Evolutionary conservation across 2,888 invertebrate genomes (phyloP).

Genomic region (Vesta saturnalis): DNA sequence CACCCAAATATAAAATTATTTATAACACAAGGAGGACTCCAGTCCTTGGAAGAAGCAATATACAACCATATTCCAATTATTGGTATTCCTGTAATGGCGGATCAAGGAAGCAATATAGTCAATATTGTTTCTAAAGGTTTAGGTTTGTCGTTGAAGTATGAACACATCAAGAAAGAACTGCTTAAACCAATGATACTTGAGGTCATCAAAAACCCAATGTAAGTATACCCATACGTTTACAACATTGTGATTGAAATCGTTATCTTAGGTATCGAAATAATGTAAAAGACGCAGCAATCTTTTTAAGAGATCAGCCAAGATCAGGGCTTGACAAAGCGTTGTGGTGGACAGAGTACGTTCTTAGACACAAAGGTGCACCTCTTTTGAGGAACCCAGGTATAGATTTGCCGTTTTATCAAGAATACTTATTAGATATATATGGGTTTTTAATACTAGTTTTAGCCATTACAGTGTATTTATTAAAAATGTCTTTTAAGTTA

Average conservation of each 20-base stretch:
- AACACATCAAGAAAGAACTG: conserved; percentile 46
- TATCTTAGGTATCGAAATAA: conserved; percentile 8
- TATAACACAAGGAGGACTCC: conserved; percentile 36
- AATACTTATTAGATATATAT: neutral
- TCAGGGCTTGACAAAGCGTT: neutral
- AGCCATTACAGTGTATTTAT: too few relatives aligned
- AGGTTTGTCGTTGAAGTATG: conserved; percentile 43
- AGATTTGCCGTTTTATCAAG: neutral
- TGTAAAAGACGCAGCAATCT: neutral
- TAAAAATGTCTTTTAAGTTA: too few relatives aligned
- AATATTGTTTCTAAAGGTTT: conserved; percentile 42
- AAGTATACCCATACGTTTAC: conserved; percentile 36
- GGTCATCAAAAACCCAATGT: conserved; percentile 46
- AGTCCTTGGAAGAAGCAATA: conserved; percentile 51
- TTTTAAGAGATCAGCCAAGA: neutral
- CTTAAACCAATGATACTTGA: conserved; percentile 46
- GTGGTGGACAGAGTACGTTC: neutral
- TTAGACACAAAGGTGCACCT: neutral
- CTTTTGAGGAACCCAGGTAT: neutral
- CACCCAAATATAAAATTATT: conserved; percentile 19
- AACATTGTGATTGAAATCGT: too few relatives aligned
- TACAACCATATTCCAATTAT: conserved; percentile 47
- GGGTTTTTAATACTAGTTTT: neutral
- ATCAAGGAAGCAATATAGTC: conserved; percentile 48
- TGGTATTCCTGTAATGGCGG: conserved; percentile 49